A percentile compares a stretch with the other conserved stretches of the same genome.
Evolutionary conservation across 2,113 vertebrate genomes (phyloP).

Genomic region (Scytalopus superciliaris): DNA sequence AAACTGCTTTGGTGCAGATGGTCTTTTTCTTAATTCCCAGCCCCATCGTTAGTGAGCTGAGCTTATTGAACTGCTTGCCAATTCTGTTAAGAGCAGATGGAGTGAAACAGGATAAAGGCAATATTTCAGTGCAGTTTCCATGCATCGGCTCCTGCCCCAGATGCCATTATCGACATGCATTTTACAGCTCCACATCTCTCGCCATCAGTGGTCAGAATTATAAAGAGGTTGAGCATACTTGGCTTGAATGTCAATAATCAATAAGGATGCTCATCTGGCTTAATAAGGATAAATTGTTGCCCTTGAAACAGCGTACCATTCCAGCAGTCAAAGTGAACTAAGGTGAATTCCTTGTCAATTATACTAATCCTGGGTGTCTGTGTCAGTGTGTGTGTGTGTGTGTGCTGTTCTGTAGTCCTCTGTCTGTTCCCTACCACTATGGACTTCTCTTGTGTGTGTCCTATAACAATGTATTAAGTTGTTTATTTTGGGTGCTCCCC

Average conservation of each 20-base stretch:
- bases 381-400: background rate
- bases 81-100: conserved; percentile 50
- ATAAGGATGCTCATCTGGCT: background rate
- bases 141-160: background rate
- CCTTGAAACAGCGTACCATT: conserved; percentile 9
- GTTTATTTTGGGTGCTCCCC: background rate
- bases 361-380: background rate
- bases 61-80: conserved; percentile 42
- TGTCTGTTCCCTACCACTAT: background rate
- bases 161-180: background rate
- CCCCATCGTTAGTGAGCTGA: background rate
- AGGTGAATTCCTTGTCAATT: background rate
- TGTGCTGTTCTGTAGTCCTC: background rate
- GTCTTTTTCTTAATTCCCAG: conserved; percentile 39
- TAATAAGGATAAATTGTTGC: conserved; percentile 39
- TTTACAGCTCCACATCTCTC: conserved; percentile 18
- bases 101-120: conserved; percentile 8
- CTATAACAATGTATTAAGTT: background rate
- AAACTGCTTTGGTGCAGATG: conserved; percentile 36
- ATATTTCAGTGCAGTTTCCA: background rate
- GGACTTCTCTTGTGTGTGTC: background rate
- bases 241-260: conserved; percentile 20
- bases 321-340: background rate
- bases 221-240: conserved; percentile 1
- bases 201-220: background rate